Base-by-base conservation (phyloP, 2,113 vertebrate species). In the Recurvirostra avosetta region DNA sequence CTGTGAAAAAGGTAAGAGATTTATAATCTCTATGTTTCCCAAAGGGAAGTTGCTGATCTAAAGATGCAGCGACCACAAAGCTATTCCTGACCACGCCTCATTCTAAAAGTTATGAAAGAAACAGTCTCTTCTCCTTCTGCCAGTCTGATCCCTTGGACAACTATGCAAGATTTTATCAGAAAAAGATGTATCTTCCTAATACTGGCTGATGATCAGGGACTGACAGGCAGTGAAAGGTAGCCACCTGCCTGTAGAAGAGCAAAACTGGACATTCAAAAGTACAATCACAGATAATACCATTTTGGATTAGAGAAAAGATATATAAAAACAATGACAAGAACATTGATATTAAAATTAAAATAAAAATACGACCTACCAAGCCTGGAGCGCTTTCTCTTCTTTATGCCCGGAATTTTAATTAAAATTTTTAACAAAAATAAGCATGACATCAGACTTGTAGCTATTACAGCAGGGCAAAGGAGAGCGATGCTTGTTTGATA, bases 401-500 rank as follows among this genome's bases (percentile, higher is more conserved):
- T 81, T 80, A 71, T 55, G 40, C 16, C 36, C 72, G 25, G 9
- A 88, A 70, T 66, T 88, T 71, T 90, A 92, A 96, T 94, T 93
- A 90, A 80, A 50, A 67, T 50, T 68, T 68, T 71, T 62, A 76
- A 74, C 55, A 91, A 90, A 95, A 96, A 61, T 63, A 94, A 93
- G 81, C 45, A 36, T 80, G 82, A 86, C 87, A 96, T 84, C 66
- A 77, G 63, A 92, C 78, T 71, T 80, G n/a, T 75, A 96, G 74
- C 77, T 93, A 88, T 90, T 95, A 86, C 41, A 94, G n/a, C 30
- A 85, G 58, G 67, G 52, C 90, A 94, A 83, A 89, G 72, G 87
- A 94, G 58, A 92, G 34, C 0, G 2, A 92, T 94, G 71, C 74
- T 90, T 96, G 55, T 95, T 95, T 96, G 91, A 95, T 96, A 96